Conservation (phyloP, 2,888 invertebrate species). For the Dolichopus griseipennis region DNA sequence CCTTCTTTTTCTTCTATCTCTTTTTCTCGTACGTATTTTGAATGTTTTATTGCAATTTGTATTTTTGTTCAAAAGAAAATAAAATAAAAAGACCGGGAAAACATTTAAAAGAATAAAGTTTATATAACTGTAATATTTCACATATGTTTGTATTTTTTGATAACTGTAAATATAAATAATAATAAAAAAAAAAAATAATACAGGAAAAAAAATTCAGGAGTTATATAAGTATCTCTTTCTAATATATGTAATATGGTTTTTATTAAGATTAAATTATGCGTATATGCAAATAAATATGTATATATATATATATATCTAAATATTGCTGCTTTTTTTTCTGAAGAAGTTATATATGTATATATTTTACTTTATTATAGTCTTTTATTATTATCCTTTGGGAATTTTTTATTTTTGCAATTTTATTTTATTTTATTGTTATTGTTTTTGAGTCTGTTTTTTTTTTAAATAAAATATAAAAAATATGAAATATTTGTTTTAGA, state of each 20-base stretch:
- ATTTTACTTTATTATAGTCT: not conserved
- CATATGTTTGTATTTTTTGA: not conserved
- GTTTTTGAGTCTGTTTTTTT: not conserved
- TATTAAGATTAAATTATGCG: not conserved
- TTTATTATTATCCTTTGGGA: not conserved
- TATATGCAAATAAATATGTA: not conserved
- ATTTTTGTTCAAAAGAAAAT: not conserved
- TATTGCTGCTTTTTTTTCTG: not conserved
- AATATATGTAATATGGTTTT: not conserved
- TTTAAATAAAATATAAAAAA: no score
- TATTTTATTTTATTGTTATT: not conserved
- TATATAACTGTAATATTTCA: not conserved
- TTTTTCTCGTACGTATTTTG: not conserved
- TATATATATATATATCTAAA: not conserved
- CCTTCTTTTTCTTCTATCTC: no score
- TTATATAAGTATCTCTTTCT: not conserved
- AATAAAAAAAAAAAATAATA: not conserved
- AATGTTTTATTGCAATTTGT: not conserved
- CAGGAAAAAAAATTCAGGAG: not conserved
- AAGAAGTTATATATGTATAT: not conserved
- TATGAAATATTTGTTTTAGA: no score
- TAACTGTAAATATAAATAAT: constrained; percentile 1
- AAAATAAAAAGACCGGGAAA: not conserved
- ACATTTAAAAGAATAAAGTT: constrained; percentile 1
- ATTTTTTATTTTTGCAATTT: not conserved